Conservation (phyloP, 2,797 vertebrate species). For the Percopsis omiscomaycus region DNA sequence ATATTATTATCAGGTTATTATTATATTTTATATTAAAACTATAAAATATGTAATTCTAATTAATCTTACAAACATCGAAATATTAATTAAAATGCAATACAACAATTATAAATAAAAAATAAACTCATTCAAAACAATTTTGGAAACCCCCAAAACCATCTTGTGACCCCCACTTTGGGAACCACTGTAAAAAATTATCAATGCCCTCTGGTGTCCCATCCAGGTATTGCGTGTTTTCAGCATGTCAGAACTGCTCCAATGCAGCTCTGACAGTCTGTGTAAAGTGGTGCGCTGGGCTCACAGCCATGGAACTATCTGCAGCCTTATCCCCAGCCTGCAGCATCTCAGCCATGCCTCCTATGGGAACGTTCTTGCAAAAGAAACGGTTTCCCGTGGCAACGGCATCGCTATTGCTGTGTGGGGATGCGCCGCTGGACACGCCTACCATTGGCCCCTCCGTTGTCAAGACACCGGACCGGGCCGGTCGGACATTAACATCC, state of each 20-base stretch:
- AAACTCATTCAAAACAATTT: too few relatives aligned
- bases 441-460: slow-evolving; percentile 88
- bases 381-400: slow-evolving; percentile 15
- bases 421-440: slow-evolving; percentile 87
- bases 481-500: slow-evolving; percentile 2
- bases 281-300: slow-evolving; percentile 93
- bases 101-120: too few relatives aligned
- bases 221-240: too few relatives aligned
- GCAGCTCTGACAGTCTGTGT: slow-evolving; percentile 83
- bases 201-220: too few relatives aligned
- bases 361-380: slow-evolving; percentile 67
- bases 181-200: too few relatives aligned
- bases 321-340: slow-evolving; percentile 88
- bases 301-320: slow-evolving; percentile 92
- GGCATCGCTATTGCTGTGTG: slow-evolving; percentile 77
- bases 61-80: too few relatives aligned
- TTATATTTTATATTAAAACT: too few relatives aligned
- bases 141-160: too few relatives aligned
- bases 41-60: too few relatives aligned
- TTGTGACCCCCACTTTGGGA: too few relatives aligned
- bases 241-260: slow-evolving; percentile 21
- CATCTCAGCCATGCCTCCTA: slow-evolving; percentile 83
- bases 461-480: slow-evolving; percentile 10
- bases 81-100: too few relatives aligned
- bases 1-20: too few relatives aligned